Percentiles rank a stretch among this genome's conserved stretches.
phyloP scores from a whole-genome alignment of 1,140 invertebrate genomes.

The Elymnias hypermnestra region DNA sequence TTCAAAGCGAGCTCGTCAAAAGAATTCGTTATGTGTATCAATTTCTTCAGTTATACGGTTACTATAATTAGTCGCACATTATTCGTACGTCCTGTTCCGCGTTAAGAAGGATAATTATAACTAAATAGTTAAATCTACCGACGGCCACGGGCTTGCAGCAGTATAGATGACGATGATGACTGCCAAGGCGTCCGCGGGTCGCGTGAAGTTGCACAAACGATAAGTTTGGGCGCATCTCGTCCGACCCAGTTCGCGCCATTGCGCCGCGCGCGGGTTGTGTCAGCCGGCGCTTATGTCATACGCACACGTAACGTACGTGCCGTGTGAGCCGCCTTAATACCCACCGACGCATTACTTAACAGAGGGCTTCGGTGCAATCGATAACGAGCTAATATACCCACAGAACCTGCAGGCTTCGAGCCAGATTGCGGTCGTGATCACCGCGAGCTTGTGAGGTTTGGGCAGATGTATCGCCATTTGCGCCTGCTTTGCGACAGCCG shows the following conservation, averaged over 20 bases:
- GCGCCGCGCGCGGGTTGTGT: constrained; percentile 50
- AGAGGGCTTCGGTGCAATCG: constrained; percentile 20
- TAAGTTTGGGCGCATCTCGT: constrained; percentile 54
- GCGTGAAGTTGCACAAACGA: constrained; percentile 38
- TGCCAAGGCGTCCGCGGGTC: constrained; percentile 2
- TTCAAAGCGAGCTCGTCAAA: too few species aligned
- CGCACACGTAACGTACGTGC: constrained; percentile 36
- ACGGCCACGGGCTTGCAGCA: too few species aligned
- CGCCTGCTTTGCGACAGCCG: too few species aligned
- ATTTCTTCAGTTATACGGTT: too few species aligned
- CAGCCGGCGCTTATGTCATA: constrained; percentile 63
- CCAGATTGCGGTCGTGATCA: not conserved
- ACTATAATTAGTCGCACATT: too few species aligned
- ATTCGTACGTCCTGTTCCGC: too few species aligned
- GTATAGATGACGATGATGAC: too few species aligned
- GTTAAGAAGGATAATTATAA: too few species aligned
- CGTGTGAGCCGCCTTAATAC: constrained; percentile 27
- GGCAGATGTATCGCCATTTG: too few species aligned
- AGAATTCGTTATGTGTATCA: too few species aligned
- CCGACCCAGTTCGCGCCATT: constrained; percentile 54
- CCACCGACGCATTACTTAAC: constrained; percentile 23
- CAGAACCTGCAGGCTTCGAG: constrained; percentile 5
- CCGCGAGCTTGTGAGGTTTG: too few species aligned
- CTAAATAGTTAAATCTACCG: too few species aligned
- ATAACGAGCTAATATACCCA: constrained; percentile 7